Base-by-base conservation (phyloP, 2,797 vertebrate genomes). In the Xerus rutilus region DNA sequence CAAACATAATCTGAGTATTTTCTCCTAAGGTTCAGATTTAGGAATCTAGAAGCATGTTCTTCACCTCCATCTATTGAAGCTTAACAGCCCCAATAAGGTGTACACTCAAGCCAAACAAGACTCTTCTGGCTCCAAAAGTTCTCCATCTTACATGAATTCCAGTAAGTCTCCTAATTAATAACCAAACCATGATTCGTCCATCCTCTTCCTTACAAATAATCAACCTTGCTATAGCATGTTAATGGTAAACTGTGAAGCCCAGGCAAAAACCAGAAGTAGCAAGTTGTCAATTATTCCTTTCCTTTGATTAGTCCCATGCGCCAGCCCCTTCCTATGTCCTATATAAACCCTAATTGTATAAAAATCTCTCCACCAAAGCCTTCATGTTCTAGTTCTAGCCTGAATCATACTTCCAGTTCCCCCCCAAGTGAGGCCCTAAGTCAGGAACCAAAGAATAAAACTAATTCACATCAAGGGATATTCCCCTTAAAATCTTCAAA, bases 151-250 rank as follows among this genome's bases (percentile, higher is more conserved):
- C 39, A 0, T 82, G 83, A 96, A 30, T 90, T 94, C 72, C 30
- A 96, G 95, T 32, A 94, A 86, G 47, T 10, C 81, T 93, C 70
- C 76, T 73, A 86, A 70, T 89, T 83, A 74, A 95, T 47, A 97
- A 96, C 25, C 57, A 96, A 96, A 95, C 35, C 72, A 78, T 43
- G 72, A 84, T 76, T 95, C 57, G 72, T 97, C 52, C 76, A 21
- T 92, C 28, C 54, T 96, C 84, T 89, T 76, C 35, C 72, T 96
- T 65, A 67, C 78, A 94, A 93, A 93, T 70, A 89, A 52, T 47
- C 92, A 94, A 94, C 91, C 64, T 94, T 96, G 89, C 67, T 73
- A 49, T 85, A 86, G 85, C 69, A 32, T 89, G 49, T 70, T 49
- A 94, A 85, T 25, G 23, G 32, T 87, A 30, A 54, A 89, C 77